These are phyloP conservation scores for Phrynocephalus guinanensis DNA, from an alignment of 2,797 vertebrate genomes.

Conservation along the genomic window DNA sequence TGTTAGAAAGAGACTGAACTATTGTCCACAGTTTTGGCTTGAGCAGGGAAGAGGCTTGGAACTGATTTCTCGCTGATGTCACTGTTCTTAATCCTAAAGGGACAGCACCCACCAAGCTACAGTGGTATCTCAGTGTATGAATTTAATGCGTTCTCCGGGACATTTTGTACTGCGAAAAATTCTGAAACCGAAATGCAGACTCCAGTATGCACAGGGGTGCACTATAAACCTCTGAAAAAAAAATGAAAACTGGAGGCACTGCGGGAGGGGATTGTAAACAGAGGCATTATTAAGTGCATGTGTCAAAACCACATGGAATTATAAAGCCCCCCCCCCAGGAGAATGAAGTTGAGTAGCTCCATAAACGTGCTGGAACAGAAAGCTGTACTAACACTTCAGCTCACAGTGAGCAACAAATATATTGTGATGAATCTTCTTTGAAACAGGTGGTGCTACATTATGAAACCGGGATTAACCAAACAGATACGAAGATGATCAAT, in stretches of 20 bases:
- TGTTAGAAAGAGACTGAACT: not conserved
- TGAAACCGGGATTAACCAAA: constrained; percentile 9
- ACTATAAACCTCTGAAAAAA: too few species aligned
- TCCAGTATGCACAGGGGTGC: too few species aligned
- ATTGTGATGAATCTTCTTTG: constrained; percentile 5
- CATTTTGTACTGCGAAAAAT: too few species aligned
- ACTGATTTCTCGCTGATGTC: too few species aligned
- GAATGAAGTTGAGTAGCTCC: not conserved
- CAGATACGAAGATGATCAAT: constrained; percentile 21
- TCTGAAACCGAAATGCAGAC: too few species aligned
- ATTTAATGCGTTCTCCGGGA: too few species aligned
- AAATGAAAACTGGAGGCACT: too few species aligned
- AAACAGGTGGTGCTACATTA: constrained; percentile 29
- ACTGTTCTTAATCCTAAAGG: not conserved
- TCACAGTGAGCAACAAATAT: not conserved
- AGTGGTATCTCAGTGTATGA: too few species aligned
- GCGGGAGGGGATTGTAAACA: too few species aligned
- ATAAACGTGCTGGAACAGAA: not conserved
- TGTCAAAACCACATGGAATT: not conserved
- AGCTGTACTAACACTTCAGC: not conserved
- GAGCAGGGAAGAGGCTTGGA: too few species aligned
- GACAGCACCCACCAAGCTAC: constrained; percentile 18
- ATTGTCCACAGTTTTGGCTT: too few species aligned
- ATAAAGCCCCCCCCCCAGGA: not conserved
- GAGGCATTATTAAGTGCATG: too few species aligned